Conservation (phyloP, 1,140 invertebrate genomes). For the Eueides isabella region DNA sequence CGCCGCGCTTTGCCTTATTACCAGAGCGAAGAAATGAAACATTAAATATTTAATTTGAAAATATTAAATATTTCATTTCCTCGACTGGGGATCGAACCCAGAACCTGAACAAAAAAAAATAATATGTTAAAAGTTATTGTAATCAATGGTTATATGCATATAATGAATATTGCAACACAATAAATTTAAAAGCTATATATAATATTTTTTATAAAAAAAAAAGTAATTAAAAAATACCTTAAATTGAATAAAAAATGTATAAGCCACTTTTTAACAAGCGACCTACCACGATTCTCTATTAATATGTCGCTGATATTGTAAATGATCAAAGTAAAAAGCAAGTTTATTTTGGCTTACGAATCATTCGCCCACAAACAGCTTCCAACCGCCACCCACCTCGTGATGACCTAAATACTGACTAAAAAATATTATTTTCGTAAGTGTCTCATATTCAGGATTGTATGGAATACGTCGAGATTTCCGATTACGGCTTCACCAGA, state of each 20-base stretch:
- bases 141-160: too few relatives aligned
- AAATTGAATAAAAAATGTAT: background rate
- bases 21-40: too few relatives aligned
- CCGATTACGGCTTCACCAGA: background rate
- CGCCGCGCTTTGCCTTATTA: too few relatives aligned
- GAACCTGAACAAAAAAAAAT: too few relatives aligned
- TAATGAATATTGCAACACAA: too few relatives aligned
- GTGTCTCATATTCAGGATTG: background rate
- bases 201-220: too few relatives aligned
- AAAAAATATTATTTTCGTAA: background rate
- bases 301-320: slow-evolving; percentile 12
- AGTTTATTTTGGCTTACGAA: slow-evolving; percentile 3
- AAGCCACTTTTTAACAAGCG: background rate
- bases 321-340: slow-evolving; percentile 4
- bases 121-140: too few relatives aligned
- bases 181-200: too few relatives aligned
- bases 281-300: background rate
- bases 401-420: background rate
- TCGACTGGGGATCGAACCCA: too few relatives aligned
- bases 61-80: too few relatives aligned
- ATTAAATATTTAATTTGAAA: too few relatives aligned
- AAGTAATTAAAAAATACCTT: background rate
- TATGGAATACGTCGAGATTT: background rate
- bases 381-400: slow-evolving; percentile 10
- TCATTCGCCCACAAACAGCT: background rate